Base-by-base conservation (phyloP, 2,797 vertebrate genomes). In the Sebastes cheni region DNA sequence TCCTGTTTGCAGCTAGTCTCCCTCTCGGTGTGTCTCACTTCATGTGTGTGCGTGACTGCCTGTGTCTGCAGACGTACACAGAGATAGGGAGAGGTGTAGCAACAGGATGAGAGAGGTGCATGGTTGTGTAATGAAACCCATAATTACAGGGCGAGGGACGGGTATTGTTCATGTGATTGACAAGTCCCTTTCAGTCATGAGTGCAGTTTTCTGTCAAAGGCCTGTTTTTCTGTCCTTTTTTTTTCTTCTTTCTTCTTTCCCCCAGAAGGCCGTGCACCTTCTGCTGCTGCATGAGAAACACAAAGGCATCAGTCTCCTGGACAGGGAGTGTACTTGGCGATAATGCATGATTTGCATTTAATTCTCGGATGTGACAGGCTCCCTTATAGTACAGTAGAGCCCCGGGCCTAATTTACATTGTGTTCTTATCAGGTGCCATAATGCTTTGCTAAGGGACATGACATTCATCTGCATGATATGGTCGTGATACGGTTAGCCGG, bases 321-420 rank as follows among this genome's bases (percentile, higher is more conserved):
- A 87, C 85, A 61, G 82, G 71, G 82, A 89, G 85, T 92, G 91
- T 82, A 82, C 79, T 54, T 52, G 68, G 83, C 12, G 94, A 95
- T 93, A 94, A 95, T 86, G 82, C 90, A 84, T 86, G 74, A 95
- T 95, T 93, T 95, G 94, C 93, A 94, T 94, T 94, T 92, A 89
- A 91, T 87, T 91, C 86, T 85, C 73, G 77, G 80, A 82, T 90
- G 89, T 90, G 93, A 94, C 92, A 93, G 90, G 29, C 70, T 90
- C 73, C 73, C 50, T 85, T 86, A 83, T 75, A 87, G 81, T 81
- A 88, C 87, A 82, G 87, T 85, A 54, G 80, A 88, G 77, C 75
- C 68, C 29, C 20, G 46, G 71, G 82, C 69, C 86, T 91, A 86
- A 94, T 94, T 93, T 93, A 88, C 92, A 94, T 93, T 86, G 76